Evolutionary conservation across 2,888 invertebrate genomes (phyloP).

Genomic region (Dione vanillae): DNA sequence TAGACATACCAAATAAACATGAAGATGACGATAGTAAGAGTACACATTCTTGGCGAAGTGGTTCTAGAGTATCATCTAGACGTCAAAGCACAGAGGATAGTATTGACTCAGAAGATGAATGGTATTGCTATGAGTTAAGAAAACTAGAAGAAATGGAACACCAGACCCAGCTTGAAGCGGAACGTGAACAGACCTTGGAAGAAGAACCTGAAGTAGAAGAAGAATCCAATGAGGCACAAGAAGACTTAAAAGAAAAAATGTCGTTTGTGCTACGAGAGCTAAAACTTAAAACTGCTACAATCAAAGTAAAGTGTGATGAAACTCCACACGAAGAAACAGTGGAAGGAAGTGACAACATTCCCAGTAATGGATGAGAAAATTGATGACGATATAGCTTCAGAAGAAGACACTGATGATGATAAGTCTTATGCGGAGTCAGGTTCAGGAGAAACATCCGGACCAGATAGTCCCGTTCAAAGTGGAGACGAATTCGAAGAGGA

Average conservation of each 20-base stretch:
- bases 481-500: constrained; percentile 89
- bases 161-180: constrained; percentile 87
- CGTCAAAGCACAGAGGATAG: constrained; percentile 96
- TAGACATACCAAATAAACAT: constrained; percentile 91
- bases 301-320: constrained; percentile 73
- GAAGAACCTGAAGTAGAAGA: constrained; percentile 85
- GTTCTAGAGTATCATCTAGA: constrained; percentile 92
- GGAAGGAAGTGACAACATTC: constrained; percentile 79
- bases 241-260: constrained; percentile 91
- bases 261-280: constrained; percentile 91
- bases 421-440: constrained; percentile 85
- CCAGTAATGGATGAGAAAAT: constrained; percentile 76
- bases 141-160: constrained; percentile 94
- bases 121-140: constrained; percentile 94
- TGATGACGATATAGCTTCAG: constrained; percentile 64
- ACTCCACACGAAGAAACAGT: constrained; percentile 68
- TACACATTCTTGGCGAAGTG: constrained; percentile 94
- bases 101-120: constrained; percentile 96
- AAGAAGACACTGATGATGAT: constrained; percentile 70
- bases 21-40: constrained; percentile 94
- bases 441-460: constrained; percentile 94
- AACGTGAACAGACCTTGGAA: constrained; percentile 85
- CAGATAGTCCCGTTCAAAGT: constrained; percentile 92
- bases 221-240: constrained; percentile 83
- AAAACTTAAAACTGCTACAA: constrained; percentile 86